A percentile compares a stretch with the other conserved stretches of the same genome.
phyloP scores from a whole-genome alignment of 2,888 invertebrate genomes.

The Ptilodon capucinus region DNA sequence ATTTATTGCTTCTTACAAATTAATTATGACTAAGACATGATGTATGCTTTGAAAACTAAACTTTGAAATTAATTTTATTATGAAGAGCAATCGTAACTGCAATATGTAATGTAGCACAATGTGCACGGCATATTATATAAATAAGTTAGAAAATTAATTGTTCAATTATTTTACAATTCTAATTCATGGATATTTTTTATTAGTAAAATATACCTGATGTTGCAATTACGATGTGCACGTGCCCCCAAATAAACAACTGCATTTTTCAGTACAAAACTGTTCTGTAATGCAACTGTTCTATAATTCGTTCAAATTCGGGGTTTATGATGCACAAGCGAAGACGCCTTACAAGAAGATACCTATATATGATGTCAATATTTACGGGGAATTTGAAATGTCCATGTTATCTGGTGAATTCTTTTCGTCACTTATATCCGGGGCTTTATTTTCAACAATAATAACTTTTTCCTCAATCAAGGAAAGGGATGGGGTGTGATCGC shows the following conservation, averaged over 20 bases:
- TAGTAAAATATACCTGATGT: background rate
- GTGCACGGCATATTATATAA: background rate
- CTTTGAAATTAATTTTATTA: conserved; percentile 5
- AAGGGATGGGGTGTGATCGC: conserved; percentile 63
- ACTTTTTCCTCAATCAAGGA: conserved; percentile 57
- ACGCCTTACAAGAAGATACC: background rate
- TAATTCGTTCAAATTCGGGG: too few species aligned
- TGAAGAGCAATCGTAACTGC: conserved; percentile 1
- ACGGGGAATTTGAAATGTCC: conserved; percentile 92
- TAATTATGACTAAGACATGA: conserved; percentile 19
- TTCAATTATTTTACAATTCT: background rate
- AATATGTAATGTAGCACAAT: background rate
- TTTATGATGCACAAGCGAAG: background rate
- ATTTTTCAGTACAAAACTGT: too few species aligned
- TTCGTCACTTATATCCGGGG: conserved; percentile 73
- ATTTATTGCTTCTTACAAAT: conserved; percentile 31
- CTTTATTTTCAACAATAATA: conserved; percentile 44
- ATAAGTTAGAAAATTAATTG: background rate
- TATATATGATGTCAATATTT: conserved; percentile 28
- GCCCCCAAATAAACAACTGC: too few species aligned
- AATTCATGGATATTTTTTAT: background rate
- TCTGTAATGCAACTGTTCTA: too few species aligned
- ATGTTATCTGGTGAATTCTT: conserved; percentile 87
- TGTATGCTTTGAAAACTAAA: conserved; percentile 3
- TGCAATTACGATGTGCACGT: background rate